phyloP scores from a whole-genome alignment of 2,113 vertebrate genomes.

The Ploceus nigricollis region DNA sequence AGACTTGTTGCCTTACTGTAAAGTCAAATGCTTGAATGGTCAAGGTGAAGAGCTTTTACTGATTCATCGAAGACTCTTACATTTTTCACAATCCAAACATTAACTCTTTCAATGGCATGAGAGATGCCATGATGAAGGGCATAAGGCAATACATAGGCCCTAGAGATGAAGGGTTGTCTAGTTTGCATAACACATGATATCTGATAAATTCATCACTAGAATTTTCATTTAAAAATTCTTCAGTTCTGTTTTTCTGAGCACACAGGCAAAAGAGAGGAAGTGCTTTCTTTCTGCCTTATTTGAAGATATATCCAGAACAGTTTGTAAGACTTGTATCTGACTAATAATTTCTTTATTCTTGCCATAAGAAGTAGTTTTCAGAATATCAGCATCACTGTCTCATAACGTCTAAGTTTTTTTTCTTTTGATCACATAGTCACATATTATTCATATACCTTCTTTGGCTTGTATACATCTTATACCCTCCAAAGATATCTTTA shows the following conservation, averaged over 20 bases:
- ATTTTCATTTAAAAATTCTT: background rate
- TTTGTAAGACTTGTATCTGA: background rate
- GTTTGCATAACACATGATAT: background rate
- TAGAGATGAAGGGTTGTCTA: background rate
- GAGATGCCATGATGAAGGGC: background rate
- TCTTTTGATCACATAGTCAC: background rate
- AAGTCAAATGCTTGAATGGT: background rate
- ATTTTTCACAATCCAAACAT: background rate
- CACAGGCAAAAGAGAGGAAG: background rate
- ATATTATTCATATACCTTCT: background rate
- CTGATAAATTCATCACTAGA: background rate
- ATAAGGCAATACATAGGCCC: background rate
- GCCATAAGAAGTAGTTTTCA: background rate
- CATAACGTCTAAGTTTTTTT: background rate
- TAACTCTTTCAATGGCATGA: background rate
- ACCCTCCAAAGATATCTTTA: background rate
- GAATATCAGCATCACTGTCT: background rate
- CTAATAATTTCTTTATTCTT: background rate
- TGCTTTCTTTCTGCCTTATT: background rate
- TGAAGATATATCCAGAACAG: background rate
- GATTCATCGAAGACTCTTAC: background rate
- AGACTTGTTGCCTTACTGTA: background rate
- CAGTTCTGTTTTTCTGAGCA: background rate
- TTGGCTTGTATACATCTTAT: background rate
- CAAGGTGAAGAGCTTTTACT: background rate